phyloP scores from a whole-genome alignment of 2,888 invertebrate genomes.

The Nesidiocoris tenuis region DNA sequence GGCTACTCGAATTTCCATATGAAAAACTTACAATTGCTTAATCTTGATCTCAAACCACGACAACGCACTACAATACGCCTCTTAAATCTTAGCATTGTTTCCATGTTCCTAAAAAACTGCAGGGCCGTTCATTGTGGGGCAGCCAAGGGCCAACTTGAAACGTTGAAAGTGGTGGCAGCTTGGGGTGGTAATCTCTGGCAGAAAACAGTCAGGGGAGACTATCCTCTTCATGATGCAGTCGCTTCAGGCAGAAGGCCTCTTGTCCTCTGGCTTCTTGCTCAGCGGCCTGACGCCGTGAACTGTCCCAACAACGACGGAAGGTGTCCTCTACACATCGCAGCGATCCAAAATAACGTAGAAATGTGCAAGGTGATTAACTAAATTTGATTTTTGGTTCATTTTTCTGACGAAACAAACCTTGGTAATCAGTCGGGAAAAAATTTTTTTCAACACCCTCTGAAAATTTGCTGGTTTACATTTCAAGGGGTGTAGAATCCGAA shows the following conservation, averaged over 20 bases:
- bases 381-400: too few relatives aligned
- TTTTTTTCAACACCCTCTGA: too few relatives aligned
- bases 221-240: constrained; percentile 94
- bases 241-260: constrained; percentile 85
- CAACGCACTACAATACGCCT: too few relatives aligned
- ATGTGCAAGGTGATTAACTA: constrained; percentile 69
- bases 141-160: constrained; percentile 91
- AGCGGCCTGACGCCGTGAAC: constrained; percentile 79
- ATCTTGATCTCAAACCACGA: too few relatives aligned
- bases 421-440: too few relatives aligned
- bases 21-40: too few relatives aligned
- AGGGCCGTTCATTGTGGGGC: constrained; percentile 92
- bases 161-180: constrained; percentile 71
- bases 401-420: too few relatives aligned
- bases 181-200: constrained; percentile 88
- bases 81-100: too few relatives aligned
- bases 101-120: too few relatives aligned
- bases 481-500: too few relatives aligned
- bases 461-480: too few relatives aligned
- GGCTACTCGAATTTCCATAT: too few relatives aligned
- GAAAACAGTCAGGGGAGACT: constrained; percentile 88
- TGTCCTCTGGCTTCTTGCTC: constrained; percentile 82
- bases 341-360: constrained; percentile 89
- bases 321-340: constrained; percentile 90
- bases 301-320: constrained; percentile 90